Base-by-base conservation (phyloP, 2,113 vertebrate genomes). In the Corythornis cristatus region DNA sequence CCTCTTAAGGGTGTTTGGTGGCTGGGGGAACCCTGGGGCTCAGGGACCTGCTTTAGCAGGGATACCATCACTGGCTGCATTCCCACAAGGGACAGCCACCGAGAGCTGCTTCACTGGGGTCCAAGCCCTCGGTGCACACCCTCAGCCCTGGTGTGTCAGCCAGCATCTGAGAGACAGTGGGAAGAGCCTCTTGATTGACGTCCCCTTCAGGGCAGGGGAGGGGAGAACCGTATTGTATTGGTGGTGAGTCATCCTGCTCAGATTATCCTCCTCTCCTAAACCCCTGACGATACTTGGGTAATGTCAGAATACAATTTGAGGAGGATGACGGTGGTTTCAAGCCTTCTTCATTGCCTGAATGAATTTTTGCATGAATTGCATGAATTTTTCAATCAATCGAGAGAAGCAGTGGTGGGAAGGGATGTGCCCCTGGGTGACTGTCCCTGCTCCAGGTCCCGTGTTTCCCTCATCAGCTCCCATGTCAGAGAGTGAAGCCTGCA, bases 121-220 rank as follows among this genome's bases (percentile, higher is more conserved):
- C n/a, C 28, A 11, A 71, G 53, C 50, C 76, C 25, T 62, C n/a
- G 65, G 65, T 0, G 0, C 0, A 0, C 17, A 25, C 31, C 33
- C 19, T 33, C 3, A 5, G 37, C 28, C 71, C 31, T 4, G 1
- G 31, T 86, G 26, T 79, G 60, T 73, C 70, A 77, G 25, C n/a
- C 62, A 42, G n/a, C 18, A 40, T 83, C 88, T 83, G 26, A 80
- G 48, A 91, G 29, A 29, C 4, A 5, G 22, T 46, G 23, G 58
- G 42, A 51, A 70, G 33, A 68, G 31, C 5, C 1, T 42, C 50
- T 40, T 80, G 75, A 83, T 67, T 71, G 81, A 91, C 3, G 8
- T 71, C 14, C 29, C 70, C 72, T 64, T 88, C 40, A 60, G 67
- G 82, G 78, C 68, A 86, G 60, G 43, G 85, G 58, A 88, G 25